Conservation (phyloP, 2,113 vertebrate species). For the Erythrocercus mccallii region DNA sequence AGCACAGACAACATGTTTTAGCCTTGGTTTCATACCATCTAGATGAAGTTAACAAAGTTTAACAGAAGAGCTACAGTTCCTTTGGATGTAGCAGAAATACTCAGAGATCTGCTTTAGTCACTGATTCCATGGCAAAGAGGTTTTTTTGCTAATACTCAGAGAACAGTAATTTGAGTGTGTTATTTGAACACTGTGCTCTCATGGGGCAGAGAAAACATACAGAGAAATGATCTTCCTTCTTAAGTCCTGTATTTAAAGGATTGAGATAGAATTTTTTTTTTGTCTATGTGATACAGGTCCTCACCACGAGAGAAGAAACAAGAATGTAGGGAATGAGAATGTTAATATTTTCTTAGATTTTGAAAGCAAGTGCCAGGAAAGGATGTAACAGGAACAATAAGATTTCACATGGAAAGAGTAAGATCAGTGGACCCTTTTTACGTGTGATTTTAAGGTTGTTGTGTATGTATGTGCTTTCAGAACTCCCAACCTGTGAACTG, state of each 20-base stretch:
- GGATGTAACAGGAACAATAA: not conserved
- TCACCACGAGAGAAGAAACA: not conserved
- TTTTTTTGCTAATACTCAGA: not conserved
- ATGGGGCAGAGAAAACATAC: not conserved
- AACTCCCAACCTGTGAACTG: not conserved
- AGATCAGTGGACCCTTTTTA: not conserved
- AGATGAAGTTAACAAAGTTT: conserved; percentile 16
- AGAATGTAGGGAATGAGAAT: not conserved
- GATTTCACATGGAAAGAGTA: not conserved
- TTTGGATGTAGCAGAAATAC: not conserved
- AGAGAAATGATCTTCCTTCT: not conserved
- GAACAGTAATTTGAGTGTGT: not conserved
- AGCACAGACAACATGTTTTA: not conserved
- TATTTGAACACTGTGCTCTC: not conserved
- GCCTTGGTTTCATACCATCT: conserved; percentile 5
- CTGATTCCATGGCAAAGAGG: not conserved
- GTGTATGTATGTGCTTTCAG: not conserved
- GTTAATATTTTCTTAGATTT: not conserved
- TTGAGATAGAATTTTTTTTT: not conserved
- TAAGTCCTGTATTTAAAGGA: not conserved
- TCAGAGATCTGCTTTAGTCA: not conserved
- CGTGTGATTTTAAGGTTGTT: not conserved
- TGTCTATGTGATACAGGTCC: not conserved
- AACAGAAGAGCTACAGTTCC: conserved; percentile 20
- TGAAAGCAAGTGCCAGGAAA: not conserved